Evolutionary conservation across 2,113 vertebrate species (phyloP).

Genomic region (Canis aureus): DNA sequence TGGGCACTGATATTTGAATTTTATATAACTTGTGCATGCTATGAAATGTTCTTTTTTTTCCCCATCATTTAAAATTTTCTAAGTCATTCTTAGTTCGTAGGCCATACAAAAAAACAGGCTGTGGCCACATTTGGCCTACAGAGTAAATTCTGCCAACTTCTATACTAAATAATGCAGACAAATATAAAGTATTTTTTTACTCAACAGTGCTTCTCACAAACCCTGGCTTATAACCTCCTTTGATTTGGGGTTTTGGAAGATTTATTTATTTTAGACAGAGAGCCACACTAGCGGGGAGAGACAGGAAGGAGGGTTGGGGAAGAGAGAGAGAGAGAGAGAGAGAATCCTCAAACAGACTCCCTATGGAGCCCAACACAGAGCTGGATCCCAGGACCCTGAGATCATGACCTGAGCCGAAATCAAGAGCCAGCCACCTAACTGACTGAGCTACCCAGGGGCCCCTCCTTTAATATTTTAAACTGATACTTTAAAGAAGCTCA

Average conservation of each 20-base stretch:
- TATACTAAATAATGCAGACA: not conserved
- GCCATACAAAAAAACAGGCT: not conserved
- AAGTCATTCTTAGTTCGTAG: conserved; percentile 30
- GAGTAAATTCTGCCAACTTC: conserved; percentile 29
- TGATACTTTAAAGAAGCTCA: conserved; percentile 42
- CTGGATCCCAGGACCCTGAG: not conserved
- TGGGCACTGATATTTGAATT: not conserved
- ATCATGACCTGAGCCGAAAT: not conserved
- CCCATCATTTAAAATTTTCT: conserved; percentile 22
- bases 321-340: not conserved
- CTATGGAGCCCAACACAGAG: not conserved
- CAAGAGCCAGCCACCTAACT: not conserved
- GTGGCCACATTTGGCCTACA: not conserved
- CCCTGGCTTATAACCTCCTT: conserved; percentile 39
- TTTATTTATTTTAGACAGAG: not conserved
- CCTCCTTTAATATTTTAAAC: conserved; percentile 25
- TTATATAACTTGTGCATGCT: not conserved
- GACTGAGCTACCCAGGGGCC: not conserved
- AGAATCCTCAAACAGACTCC: not conserved
- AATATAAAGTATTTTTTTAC: not conserved
- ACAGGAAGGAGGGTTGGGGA: too few relatives aligned
- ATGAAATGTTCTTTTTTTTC: conserved; percentile 36
- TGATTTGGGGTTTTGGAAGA: not conserved
- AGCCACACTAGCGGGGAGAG: not conserved
- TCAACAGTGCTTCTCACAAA: not conserved